phyloP scores from a whole-genome alignment of 2,113 vertebrate species.

The Dinomys branickii region DNA sequence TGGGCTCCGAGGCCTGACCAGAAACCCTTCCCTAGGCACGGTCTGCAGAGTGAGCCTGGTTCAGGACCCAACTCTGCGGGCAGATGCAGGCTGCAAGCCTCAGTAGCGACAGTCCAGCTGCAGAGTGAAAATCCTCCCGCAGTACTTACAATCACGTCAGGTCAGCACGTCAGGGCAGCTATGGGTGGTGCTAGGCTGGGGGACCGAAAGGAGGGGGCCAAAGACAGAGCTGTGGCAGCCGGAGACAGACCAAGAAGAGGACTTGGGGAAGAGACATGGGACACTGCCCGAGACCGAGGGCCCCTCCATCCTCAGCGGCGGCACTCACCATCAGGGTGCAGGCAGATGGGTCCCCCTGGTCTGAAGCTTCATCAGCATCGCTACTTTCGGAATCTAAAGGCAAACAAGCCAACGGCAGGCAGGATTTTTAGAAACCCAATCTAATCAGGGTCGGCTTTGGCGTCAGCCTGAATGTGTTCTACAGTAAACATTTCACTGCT shows the following conservation, averaged over 20 bases:
- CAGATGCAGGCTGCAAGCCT: accelerated
- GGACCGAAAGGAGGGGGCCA: not conserved
- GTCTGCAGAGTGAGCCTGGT: not conserved
- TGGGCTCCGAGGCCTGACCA: not conserved
- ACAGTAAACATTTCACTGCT: not conserved
- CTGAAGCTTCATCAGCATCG: accelerated
- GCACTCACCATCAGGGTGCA: not conserved
- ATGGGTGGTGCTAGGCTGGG: not conserved
- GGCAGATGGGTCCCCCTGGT: not conserved
- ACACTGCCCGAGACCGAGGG: not conserved
- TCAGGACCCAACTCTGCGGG: not conserved
- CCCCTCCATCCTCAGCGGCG: accelerated
- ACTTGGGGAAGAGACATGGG: not conserved
- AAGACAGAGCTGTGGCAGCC: not conserved
- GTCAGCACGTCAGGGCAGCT: not conserved
- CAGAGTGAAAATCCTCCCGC: too few species aligned
- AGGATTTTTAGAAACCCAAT: not conserved
- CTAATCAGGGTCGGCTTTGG: not conserved
- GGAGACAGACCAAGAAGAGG: not conserved
- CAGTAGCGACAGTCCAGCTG: not conserved
- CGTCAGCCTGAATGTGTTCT: accelerated
- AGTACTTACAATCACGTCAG: accelerated
- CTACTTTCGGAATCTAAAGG: slow-evolving; percentile 12
- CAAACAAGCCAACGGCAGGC: not conserved
- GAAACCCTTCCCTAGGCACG: not conserved